These are phyloP conservation scores for Myrmecobius fasciatus DNA, from an alignment of 2,113 vertebrate species.

Conservation along the genomic window DNA sequence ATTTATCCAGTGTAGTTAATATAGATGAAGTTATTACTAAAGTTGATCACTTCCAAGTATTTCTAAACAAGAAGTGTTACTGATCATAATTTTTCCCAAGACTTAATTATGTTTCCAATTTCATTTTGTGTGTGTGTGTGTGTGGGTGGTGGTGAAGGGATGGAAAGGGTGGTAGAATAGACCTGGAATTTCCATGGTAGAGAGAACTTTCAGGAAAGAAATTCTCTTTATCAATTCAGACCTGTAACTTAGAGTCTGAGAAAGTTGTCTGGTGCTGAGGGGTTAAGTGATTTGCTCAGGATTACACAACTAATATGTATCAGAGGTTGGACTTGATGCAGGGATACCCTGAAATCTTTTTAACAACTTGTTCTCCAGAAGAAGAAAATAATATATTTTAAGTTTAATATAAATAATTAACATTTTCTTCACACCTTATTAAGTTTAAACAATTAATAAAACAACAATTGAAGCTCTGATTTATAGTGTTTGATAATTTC, in stretches of 20 bases:
- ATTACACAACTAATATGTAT: neutral
- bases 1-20: neutral
- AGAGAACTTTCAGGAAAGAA: neutral
- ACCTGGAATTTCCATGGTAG: neutral
- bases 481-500: neutral
- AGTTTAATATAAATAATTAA: neutral
- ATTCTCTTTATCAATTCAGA: neutral
- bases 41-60: neutral
- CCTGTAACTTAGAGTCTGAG: neutral
- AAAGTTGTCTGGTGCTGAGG: neutral
- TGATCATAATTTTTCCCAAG: neutral
- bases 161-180: neutral
- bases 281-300: neutral
- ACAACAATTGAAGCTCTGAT: neutral
- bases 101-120: neutral
- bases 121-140: neutral
- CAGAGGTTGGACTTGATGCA: neutral
- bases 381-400: neutral
- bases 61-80: neutral
- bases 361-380: neutral
- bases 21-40: neutral
- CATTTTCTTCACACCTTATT: neutral
- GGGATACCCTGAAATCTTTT: neutral
- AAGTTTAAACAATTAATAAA: neutral
- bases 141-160: no score